Evolutionary conservation across 2,888 invertebrate genomes (phyloP), one percentile per base, ranked within the genome.

Genomic region (Eurytoma californica): DNA sequence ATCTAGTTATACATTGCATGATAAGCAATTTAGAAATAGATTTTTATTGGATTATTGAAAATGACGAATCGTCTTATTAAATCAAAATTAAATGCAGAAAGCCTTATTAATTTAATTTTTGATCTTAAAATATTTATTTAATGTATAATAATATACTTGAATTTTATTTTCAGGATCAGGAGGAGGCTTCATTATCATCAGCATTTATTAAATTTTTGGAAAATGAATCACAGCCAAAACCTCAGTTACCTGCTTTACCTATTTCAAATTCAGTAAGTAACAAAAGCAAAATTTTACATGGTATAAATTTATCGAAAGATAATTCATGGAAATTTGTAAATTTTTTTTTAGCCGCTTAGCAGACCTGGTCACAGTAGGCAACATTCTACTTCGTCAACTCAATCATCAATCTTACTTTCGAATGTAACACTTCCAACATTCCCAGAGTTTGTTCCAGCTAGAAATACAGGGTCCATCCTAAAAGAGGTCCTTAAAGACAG

Each of bases 161-260:
- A 67, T 63, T 61, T 66, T 55, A 88, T 91, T 84, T 85, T 76
- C 69, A 90, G 90, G 88, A 89, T 60, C 88, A 88, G 58, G 90
- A 88, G 58, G 90, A 90, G 82, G 84, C 90, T n/a, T 94, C 94
- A 0, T 90, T 95, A 81, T 93, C 95, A 0, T 93, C 94, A 86
- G 94, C 95, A 79, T 95, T 95, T 89, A 93, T 95, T 14, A 92
- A 93, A 84, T 97, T 97, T 91, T 91, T 97, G 83, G 97, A 97
- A 89, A 93, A 92, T 82, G 97, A 97, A 90, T 97, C 97, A 0
- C 93, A 93, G 77, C 97, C 96, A 0, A 91, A 93, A 47, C 91
- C 91, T 14, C 90, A 91, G 76, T 86, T 92, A 20, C 92, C 93
- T 0, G 91, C 93, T 49, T 85, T 94, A 78, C 92, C 88, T 51